These are phyloP conservation scores for Taenioides sp. DNA, from an alignment of 2,797 vertebrate species.

Conservation along the genomic window DNA sequence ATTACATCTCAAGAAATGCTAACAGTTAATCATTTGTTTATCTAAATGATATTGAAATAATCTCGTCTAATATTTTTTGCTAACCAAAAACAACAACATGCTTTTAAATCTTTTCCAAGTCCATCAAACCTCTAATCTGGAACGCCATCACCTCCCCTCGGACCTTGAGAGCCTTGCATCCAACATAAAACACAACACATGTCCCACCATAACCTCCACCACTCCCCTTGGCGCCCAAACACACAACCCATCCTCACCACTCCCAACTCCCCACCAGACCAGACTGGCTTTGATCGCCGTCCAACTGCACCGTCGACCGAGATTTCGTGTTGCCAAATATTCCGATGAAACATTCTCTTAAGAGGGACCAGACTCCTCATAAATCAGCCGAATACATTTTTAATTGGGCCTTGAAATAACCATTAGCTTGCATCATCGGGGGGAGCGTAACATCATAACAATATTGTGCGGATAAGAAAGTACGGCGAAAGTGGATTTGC, in stretches of 20 bases:
- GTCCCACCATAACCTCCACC: constrained; percentile 35
- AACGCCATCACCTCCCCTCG: constrained; percentile 34
- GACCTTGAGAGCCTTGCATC: constrained; percentile 22
- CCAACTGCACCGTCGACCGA: constrained; percentile 37
- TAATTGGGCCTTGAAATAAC: constrained; percentile 20
- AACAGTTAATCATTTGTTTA: neutral
- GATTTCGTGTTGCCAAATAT: constrained; percentile 21
- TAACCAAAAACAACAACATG: constrained; percentile 28
- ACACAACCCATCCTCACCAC: constrained; percentile 7
- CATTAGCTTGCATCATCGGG: constrained; percentile 35
- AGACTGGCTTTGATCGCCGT: constrained; percentile 46
- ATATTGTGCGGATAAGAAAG: constrained; percentile 30
- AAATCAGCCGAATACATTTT: constrained; percentile 12
- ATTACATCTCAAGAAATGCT: too few species aligned
- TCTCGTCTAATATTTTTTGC: neutral
- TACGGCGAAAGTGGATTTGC: constrained; percentile 16
- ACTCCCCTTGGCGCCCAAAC: constrained; percentile 45
- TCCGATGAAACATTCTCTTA: constrained; percentile 13
- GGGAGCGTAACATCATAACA: constrained; percentile 24
- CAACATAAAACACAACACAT: constrained; percentile 61
- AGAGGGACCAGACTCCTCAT: neutral
- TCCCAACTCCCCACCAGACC: constrained; percentile 16
- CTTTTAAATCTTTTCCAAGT: constrained; percentile 18
- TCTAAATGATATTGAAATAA: neutral
- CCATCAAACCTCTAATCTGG: constrained; percentile 53